A percentile compares a stretch with the other conserved stretches of the same genome.
These are phyloP conservation scores for Mizuhopecten yessoensis DNA, from an alignment of 1,140 invertebrate species.

Conservation along the genomic window DNA sequence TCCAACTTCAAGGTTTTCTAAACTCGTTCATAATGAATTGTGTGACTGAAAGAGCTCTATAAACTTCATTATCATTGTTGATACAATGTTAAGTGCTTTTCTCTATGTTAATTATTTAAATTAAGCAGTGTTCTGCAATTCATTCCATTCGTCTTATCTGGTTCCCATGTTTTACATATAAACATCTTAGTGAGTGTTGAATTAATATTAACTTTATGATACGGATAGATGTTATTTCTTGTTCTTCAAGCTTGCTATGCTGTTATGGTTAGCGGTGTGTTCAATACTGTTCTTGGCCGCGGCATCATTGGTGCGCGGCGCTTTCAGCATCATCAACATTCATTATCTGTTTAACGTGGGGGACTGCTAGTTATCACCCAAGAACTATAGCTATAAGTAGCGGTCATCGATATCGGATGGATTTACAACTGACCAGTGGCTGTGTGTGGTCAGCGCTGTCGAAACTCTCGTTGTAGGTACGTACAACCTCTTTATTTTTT, in stretches of 20 bases:
- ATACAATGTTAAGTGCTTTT: no score
- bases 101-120: no score
- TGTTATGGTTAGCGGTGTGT: not conserved
- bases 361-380: not conserved
- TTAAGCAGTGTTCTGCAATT: no score
- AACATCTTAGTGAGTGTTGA: no score
- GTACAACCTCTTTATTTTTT: not conserved
- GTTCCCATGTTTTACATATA: no score
- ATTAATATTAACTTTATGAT: no score
- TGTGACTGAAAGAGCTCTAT: not conserved
- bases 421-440: slow-evolving; percentile 20
- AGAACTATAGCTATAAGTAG: not conserved
- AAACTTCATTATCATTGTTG: not conserved
- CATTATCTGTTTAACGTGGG: not conserved
- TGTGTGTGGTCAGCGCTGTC: slow-evolving; percentile 21
- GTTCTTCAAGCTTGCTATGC: not conserved
- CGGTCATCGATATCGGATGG: not conserved
- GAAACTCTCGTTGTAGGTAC: not conserved
- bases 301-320: not conserved
- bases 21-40: not conserved
- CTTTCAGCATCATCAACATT: not conserved
- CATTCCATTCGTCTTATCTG: no score
- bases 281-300: not conserved
- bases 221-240: no score
- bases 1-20: not conserved